Evolutionary conservation across 2,113 vertebrate genomes (phyloP).

Genomic region (Rhea americana): DNA sequence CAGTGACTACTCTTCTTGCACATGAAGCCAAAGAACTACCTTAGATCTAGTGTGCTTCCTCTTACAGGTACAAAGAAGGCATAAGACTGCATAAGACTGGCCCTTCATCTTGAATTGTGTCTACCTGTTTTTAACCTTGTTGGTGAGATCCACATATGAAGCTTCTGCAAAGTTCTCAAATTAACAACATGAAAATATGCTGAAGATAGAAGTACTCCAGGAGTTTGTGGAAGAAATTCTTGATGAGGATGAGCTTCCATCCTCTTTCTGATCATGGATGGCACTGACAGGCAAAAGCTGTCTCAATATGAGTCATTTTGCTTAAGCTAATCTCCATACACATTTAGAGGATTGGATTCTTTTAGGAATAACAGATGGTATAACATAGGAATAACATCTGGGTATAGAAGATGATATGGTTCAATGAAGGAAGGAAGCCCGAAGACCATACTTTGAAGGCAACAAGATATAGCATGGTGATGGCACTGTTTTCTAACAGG

Average conservation of each 20-base stretch:
- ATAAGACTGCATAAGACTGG: not conserved
- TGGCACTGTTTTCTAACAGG: not conserved
- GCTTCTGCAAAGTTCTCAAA: not conserved
- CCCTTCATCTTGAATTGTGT: not conserved
- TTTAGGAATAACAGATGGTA: not conserved
- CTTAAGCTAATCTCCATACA: not conserved
- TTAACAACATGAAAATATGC: not conserved
- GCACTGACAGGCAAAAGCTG: not conserved
- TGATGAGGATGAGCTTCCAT: not conserved
- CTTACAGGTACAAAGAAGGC: not conserved
- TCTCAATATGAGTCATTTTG: not conserved
- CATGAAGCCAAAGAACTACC: not conserved
- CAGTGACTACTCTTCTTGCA: not conserved
- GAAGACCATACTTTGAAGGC: not conserved
- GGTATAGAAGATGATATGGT: not conserved
- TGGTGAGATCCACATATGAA: not conserved
- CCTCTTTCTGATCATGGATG: not conserved
- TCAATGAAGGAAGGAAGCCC: not conserved
- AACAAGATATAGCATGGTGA: not conserved
- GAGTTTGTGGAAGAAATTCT: not conserved
- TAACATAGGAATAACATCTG: not conserved
- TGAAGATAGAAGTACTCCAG: not conserved
- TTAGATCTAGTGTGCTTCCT: not conserved
- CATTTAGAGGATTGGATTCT: not conserved
- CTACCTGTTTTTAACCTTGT: not conserved